Evolutionary conservation across 2,888 invertebrate genomes (phyloP), one percentile per base, ranked within the genome.

Genomic region (Ectobius pallidus): DNA sequence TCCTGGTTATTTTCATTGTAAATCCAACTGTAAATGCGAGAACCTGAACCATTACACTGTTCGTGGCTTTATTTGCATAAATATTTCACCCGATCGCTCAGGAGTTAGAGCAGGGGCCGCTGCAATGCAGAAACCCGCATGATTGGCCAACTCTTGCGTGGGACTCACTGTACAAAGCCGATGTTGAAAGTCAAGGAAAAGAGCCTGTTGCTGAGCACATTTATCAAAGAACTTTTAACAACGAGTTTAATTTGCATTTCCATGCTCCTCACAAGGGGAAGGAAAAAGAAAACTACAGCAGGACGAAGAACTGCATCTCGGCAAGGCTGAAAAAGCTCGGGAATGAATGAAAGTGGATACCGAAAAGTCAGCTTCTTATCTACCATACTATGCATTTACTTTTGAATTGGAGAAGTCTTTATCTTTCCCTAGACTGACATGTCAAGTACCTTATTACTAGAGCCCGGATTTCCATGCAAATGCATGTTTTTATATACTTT

Each of bases 341-440:
- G 18, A 65, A 42, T 39, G 20, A 18, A 42, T 42, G 65, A 1
- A 1, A 65, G 9, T 2, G 1, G 18, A n/a, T n/a, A 49, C 49
- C n/a, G n/a, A 49, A 49, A 49, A 49, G 49, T 1, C 11, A 1
- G 62, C 9, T 7, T 11, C 9, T 42, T 9, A 65, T 65, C 34
- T 9, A 11, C 6, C 25, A 22, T 65, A 42, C 20, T 65, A 65
- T 18, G 39, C 42, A 39, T 65, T 65, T 42, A 42, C 65, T 42
- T 65, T 39, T 34, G 42, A n/a, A 11, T 65, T 65, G 39, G 39
- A 65, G 65, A 65, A 39, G 18, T 49, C 49, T 49, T n/a, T 49
- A 49, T 49, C 49, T 49, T 49, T 49, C 49, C 49, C 49, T 49
- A 49, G 49, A 49, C 49, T 49, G 49, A 49, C 49, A 62, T 39